These are phyloP conservation scores for Pavo muticus DNA, from an alignment of 2,113 vertebrate genomes.

Conservation along the genomic window DNA sequence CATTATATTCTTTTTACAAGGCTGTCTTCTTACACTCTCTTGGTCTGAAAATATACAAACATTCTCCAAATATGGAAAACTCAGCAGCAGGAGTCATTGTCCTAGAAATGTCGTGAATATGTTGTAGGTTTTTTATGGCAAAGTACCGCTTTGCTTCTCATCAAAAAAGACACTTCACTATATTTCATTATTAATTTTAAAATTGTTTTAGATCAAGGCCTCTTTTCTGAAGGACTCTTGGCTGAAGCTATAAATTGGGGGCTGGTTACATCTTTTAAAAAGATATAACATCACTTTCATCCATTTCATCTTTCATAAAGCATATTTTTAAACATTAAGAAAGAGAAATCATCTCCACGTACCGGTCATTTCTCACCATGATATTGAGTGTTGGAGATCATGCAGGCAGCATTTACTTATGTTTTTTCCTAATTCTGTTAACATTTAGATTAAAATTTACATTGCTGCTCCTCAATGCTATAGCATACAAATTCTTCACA, in stretches of 20 bases:
- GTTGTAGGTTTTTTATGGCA: background rate
- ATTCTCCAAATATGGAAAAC: background rate
- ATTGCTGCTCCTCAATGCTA: background rate
- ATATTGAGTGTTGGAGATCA: background rate
- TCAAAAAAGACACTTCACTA: background rate
- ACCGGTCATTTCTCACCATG: background rate
- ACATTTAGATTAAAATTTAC: background rate
- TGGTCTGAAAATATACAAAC: background rate
- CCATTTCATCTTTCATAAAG: background rate
- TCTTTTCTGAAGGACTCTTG: background rate
- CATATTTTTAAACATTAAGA: background rate
- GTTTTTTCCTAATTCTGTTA: background rate
- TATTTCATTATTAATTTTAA: slow-evolving; percentile 12
- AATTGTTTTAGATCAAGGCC: background rate
- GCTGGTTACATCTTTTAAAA: background rate
- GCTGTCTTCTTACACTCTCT: background rate
- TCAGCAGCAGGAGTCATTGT: background rate
- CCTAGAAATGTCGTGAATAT: background rate
- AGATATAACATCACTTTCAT: background rate
- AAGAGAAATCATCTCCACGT: background rate
- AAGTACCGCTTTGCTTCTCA: background rate
- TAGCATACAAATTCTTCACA: background rate
- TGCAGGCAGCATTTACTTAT: background rate
- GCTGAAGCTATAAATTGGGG: background rate
- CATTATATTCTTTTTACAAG: background rate